A percentile compares a stretch with the other conserved stretches of the same genome.
phyloP scores from a whole-genome alignment of 2,113 vertebrate species.

The Ageneiosus marmoratus region DNA sequence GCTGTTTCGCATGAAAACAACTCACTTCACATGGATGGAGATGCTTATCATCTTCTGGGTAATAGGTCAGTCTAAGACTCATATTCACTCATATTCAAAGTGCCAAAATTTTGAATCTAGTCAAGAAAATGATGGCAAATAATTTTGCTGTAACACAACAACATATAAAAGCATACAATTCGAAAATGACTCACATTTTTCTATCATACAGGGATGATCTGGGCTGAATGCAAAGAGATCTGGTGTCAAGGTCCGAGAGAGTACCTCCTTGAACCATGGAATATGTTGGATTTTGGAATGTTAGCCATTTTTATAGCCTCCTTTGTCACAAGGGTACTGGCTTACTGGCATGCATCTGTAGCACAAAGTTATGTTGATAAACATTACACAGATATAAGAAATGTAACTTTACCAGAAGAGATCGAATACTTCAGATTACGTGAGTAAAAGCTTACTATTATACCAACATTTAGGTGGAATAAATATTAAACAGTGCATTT shows the following conservation, averaged over 20 bases:
- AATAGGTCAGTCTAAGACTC: slow-evolving; percentile 79
- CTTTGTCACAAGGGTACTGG: slow-evolving; percentile 93
- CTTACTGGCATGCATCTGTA: slow-evolving; percentile 84
- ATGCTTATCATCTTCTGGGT: slow-evolving; percentile 97
- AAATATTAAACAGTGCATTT: background rate
- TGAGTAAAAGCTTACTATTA: slow-evolving; percentile 68
- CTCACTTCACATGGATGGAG: slow-evolving; percentile 97
- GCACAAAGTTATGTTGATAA: slow-evolving; percentile 86
- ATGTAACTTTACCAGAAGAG: slow-evolving; percentile 82
- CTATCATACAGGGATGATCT: slow-evolving; percentile 89
- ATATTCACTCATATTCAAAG: background rate
- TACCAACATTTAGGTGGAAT: background rate
- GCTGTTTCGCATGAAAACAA: slow-evolving; percentile 94
- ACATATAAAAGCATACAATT: background rate
- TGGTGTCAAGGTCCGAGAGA: slow-evolving; percentile 97
- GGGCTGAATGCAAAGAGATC: slow-evolving; percentile 98
- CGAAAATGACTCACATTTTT: background rate
- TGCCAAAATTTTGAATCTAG: background rate
- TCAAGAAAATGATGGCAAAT: too few relatives aligned
- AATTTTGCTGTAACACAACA: background rate
- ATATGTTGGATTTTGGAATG: slow-evolving; percentile 98
- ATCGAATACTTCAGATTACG: slow-evolving; percentile 91
- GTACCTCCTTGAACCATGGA: slow-evolving; percentile 94
- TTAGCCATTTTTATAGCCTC: slow-evolving; percentile 95
- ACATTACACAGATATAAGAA: slow-evolving; percentile 81